Base-by-base conservation (phyloP, 2,113 vertebrate genomes). In the Illadopsis cleaveri region DNA sequence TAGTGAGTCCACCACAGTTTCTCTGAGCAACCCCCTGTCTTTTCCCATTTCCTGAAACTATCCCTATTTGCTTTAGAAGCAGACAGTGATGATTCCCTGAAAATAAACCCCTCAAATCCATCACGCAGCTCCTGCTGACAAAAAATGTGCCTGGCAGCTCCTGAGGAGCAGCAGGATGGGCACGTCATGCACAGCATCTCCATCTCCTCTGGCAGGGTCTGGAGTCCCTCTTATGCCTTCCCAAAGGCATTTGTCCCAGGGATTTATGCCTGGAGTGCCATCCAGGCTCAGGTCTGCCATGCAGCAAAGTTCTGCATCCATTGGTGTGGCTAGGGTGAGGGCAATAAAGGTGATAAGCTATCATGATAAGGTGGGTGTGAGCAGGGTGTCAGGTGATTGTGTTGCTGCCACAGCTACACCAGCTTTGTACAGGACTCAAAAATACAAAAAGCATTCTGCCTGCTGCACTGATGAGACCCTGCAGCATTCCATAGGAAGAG, bases 321-420 rank as follows among this genome's bases (percentile, higher is more conserved):
- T 5, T 71, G 66, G 27, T 1, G 0, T 4, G 35, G 23, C 33
- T 60, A 61, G 40, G 54, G 28, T 9, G 38, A 0, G 5, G 65
- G 31, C 48, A 60, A 3, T 23, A 18, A 66, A 44, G 35, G 35
- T 33, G 72, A 51, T 28, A 35, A 65, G 15, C 23, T 23, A 3
- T 19, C 0, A 0, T 33, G 45, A 9, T 19, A 23, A 69, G 15
- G 68, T 6, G 19, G 23, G 45, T 12, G 24, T 2, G 0, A 64
- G 54, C 38, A 69, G 18, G 9, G 58, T 14, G 45, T 12, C 38
- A 13, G 12, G 7, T 14, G 42, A 37, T 6, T 13, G 10, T 23
- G 17, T 15, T 69, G 54, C 48, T 91, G 62, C 35, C 35, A 33
- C 27, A 77, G 40, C 33, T 48, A 3, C 38, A 47, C 14, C 38